phyloP scores from a whole-genome alignment of 2,797 vertebrate species.

The Sparidentex hasta region DNA sequence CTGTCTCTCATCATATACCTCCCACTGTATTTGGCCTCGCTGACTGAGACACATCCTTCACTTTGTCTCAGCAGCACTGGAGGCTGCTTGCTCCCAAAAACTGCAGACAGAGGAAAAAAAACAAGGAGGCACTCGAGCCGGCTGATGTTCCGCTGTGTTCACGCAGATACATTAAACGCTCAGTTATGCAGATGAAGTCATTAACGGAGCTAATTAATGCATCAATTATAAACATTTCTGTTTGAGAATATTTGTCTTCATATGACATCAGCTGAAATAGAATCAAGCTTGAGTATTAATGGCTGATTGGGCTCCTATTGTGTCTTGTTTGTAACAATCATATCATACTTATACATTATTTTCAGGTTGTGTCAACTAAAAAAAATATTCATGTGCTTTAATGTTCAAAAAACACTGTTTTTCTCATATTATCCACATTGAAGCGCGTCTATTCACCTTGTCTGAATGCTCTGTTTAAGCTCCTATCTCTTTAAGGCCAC shows the following conservation, averaged over 20 bases:
- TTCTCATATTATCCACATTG: no score
- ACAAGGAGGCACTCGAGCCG: conserved; percentile 8
- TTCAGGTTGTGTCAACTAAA: no score
- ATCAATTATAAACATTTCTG: conserved; percentile 34
- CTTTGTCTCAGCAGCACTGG: conserved; percentile 16
- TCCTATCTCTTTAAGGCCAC: no score
- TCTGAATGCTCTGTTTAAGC: no score
- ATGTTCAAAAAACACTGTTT: no score
- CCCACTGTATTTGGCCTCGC: conserved; percentile 61
- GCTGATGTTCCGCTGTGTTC: conserved; percentile 28
- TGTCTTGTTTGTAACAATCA: no score
- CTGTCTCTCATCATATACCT: conserved; percentile 64
- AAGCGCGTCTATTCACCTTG: no score
- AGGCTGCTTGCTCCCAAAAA: conserved; percentile 39
- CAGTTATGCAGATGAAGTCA: conserved; percentile 32
- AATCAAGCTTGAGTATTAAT: conserved; percentile 8
- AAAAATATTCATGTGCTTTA: no score
- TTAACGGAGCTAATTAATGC: conserved; percentile 49
- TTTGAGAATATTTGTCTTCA: conserved; percentile 20
- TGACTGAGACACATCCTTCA: conserved; percentile 64
- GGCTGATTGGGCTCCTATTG: not conserved
- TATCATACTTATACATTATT: no score
- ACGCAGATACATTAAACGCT: conserved; percentile 31
- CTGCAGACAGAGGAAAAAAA: conserved; percentile 1
- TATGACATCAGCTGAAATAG: not conserved